Evolutionary conservation across 2,797 vertebrate genomes (phyloP), one percentile per base, ranked within the genome.

Genomic region (Amphiprion clarkii): DNA sequence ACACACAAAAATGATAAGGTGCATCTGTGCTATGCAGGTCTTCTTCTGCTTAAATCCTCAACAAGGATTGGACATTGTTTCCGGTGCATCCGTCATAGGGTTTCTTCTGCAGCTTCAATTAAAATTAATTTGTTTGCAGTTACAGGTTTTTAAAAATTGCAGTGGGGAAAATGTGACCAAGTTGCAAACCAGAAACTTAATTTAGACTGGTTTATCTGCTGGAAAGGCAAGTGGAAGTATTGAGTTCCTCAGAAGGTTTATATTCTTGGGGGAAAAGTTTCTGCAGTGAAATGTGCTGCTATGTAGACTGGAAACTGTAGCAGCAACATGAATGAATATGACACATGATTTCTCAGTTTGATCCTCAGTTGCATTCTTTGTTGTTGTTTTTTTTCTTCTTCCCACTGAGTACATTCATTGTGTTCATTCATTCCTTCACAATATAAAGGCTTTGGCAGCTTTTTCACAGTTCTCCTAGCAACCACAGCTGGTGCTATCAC

Each of bases 391-490:
- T 49, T 67, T 16, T 4, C 8, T 44, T 29, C 29, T 40, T 59
- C 16, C 67, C 21, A 14, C 56, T 16, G 25, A 66, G 23, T 14
- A 6, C 25, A 29, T 53, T 82, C 40, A 60, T 63, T 42, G 55
- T 58, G 39, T 49, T 68, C 67, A 81, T 74, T 80, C 27, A 70
- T 71, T 67, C 57, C 33, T n/a, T 31, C 53, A 25, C 29, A 64
- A 69, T 16, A 71, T 56, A 70, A 73, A 42, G 39, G 31, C 68
- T 74, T 61, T 67, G 61, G 52, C 56, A 66, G 58, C 12, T 61
- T 79, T 64, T 66, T 48, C 52, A 70, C 67, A 39, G 57, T 55
- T 81, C 72, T 77, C 80, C 62, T 72, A 65, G 77, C 74, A 84
- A 82, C 81, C 60, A 58, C 76, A 77, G 81, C 72, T 63, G 59